Percentiles rank a stretch among this genome's conserved stretches.
Evolutionary conservation across 2,888 invertebrate genomes (phyloP).

Genomic region (Drosophila flavopinicola): DNA sequence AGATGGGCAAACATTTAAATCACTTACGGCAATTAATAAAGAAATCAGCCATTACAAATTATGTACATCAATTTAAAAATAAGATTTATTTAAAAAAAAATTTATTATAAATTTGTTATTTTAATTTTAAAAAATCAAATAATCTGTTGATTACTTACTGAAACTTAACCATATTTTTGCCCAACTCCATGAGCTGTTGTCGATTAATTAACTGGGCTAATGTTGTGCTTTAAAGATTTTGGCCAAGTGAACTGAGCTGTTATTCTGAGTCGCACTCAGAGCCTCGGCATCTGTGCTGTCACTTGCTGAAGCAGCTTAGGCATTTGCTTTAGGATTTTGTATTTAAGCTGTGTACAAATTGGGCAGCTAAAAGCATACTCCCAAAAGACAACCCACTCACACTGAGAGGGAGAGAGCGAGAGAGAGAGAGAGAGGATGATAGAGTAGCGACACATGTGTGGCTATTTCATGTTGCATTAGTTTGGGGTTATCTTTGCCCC

Average conservation of each 20-base stretch:
- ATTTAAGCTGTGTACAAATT: slow-evolving; percentile 57
- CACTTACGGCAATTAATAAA: slow-evolving; percentile 13
- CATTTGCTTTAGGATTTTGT: slow-evolving; percentile 36
- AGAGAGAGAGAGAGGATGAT: not conserved
- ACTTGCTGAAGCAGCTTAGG: slow-evolving; percentile 25
- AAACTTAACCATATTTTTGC: not conserved
- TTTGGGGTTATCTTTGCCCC: slow-evolving; percentile 37
- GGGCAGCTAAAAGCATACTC: slow-evolving; percentile 28
- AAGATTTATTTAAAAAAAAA: no score
- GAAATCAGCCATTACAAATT: slow-evolving; percentile 6
- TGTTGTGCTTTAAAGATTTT: slow-evolving; percentile 19
- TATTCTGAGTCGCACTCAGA: not conserved
- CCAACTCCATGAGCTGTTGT: not conserved
- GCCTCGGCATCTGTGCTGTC: slow-evolving; percentile 36
- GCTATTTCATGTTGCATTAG: slow-evolving; percentile 50
- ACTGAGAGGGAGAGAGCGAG: not conserved
- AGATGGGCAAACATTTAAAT: not conserved
- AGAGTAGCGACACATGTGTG: slow-evolving; percentile 18
- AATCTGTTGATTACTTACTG: not conserved
- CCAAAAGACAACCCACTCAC: slow-evolving; percentile 3
- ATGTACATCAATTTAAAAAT: no score
- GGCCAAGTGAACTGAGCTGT: not conserved
- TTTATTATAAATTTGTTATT: not conserved
- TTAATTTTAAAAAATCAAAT: not conserved
- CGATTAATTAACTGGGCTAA: slow-evolving; percentile 28